Evolutionary conservation across 1,140 invertebrate species (phyloP), one percentile per base, ranked within the genome.

Genomic region (Drosophila prosaltans): DNA sequence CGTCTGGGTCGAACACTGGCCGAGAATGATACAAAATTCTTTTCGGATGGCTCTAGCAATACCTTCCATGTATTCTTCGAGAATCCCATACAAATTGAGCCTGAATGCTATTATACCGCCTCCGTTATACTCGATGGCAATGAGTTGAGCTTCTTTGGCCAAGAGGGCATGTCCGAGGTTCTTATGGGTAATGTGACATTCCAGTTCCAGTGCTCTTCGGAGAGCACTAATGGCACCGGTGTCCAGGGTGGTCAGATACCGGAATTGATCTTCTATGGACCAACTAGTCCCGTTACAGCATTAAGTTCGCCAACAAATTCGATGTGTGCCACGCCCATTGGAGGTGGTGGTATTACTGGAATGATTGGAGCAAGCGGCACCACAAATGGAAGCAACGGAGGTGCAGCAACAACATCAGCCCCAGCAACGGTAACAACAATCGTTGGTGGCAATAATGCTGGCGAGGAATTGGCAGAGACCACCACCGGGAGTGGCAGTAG

Each of bases 211-310:
- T 98, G 97, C 91, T 98, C 97, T 45, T 97, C 97, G 1, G 97
- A 98, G 86, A 97, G 97, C 92, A 98, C 97, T 11, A 98, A 98
- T 86, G 97, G 97, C 57, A 98, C 97, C 10, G 97, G 97, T 6
- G 97, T 98, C 1, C 97, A 98, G 93, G 97, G 97, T 45, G 97
- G 97, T 32, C 97, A 98, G 93, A 98, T 98, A 78, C 97, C 97
- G 0, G 97, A 98, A 93, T 93, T 98, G 39, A 97, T 98, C 82
- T 98, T 98, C 91, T 98, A 98, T 88, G 97, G 96, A 41, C 96
- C 96, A 1, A 94, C 95, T 16, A 93, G 45, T 51, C 45, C 94
- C 26, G 93, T 85, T 10, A 81, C 90, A 2, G 75, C 79, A 1
- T 43, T 91, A 7, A 92, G 75, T 57, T 92, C 91, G 21, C 85